A percentile compares a stretch with the other conserved stretches of the same genome.
phyloP scores from a whole-genome alignment of 2,888 invertebrate species.

The Drosophila bunnanda region DNA sequence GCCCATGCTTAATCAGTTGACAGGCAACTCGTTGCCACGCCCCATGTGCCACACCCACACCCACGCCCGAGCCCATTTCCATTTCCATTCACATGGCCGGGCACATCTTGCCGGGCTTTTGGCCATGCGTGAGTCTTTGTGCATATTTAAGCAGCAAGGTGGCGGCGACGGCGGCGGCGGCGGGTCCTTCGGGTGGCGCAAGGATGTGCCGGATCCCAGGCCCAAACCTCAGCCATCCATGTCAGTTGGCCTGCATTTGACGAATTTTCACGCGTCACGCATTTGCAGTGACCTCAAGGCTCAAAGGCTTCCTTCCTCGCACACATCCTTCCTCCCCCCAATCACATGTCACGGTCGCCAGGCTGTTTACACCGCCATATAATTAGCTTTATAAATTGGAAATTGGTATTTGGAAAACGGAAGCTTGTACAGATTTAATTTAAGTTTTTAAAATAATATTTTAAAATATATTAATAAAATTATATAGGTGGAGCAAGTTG shows the following conservation, averaged over 20 bases:
- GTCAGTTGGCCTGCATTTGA: conserved; percentile 61
- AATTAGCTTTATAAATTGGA: conserved; percentile 1
- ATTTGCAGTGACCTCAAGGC: conserved; percentile 65
- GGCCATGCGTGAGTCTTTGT: conserved; percentile 40
- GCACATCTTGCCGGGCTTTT: conserved; percentile 25
- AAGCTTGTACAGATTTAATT: too few species aligned
- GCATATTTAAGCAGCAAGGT: conserved; percentile 43
- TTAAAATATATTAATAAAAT: too few species aligned
- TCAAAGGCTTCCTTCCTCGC: conserved; percentile 40
- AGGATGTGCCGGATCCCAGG: conserved; percentile 6
- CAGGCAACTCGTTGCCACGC: conserved; percentile 13
- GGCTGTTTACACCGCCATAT: conserved; percentile 37
- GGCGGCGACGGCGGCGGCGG: conserved; percentile 1
- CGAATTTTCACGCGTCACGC: conserved; percentile 72
- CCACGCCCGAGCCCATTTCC: neutral
- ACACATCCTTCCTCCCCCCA: neutral
- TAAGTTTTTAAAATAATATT: too few species aligned
- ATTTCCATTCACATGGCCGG: conserved; percentile 7
- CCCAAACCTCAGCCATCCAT: conserved; percentile 15
- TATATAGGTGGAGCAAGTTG: too few species aligned
- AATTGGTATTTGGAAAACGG: too few species aligned
- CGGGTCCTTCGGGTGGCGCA: neutral
- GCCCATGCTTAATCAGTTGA: conserved; percentile 31
- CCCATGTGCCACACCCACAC: neutral
- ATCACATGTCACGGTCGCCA: conserved; percentile 1